Evolutionary conservation across 2,797 vertebrate genomes (phyloP).

Genomic region (Hydrophis major): DNA sequence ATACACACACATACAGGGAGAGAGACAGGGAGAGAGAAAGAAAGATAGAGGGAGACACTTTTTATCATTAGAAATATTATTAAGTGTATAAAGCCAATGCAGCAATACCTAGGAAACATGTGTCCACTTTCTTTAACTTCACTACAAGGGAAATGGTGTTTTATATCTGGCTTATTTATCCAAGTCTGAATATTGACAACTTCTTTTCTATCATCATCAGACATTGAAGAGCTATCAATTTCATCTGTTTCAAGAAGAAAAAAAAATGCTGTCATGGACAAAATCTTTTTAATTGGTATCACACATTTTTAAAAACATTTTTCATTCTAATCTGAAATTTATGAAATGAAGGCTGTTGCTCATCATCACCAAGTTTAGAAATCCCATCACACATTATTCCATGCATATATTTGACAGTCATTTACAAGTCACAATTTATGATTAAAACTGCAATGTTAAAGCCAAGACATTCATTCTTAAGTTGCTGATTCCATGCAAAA

Average conservation of each 20-base stretch:
- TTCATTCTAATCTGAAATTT: not conserved
- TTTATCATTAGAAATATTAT: not conserved
- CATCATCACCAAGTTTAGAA: not conserved
- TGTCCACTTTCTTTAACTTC: conserved; percentile 98
- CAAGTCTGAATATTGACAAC: conserved; percentile 97
- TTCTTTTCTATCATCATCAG: conserved; percentile 97
- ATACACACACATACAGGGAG: not conserved
- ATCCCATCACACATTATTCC: not conserved
- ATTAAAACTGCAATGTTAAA: not conserved
- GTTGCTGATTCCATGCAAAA: not conserved
- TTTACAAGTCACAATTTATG: not conserved
- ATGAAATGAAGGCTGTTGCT: not conserved
- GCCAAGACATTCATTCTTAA: not conserved
- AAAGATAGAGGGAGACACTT: not conserved
- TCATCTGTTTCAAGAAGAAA: conserved; percentile 77
- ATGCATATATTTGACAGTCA: not conserved
- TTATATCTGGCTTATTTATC: conserved; percentile 97
- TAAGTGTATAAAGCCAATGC: not conserved
- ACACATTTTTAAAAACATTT: not conserved
- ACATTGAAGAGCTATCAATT: conserved; percentile 97
- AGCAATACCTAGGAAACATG: conserved; percentile 93
- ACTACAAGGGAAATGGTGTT: conserved; percentile 92
- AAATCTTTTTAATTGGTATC: not conserved
- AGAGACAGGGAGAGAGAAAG: not conserved
- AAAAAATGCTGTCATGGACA: not conserved